phyloP scores from a whole-genome alignment of 2,888 invertebrate species.

The Dolomedes plantarius region DNA sequence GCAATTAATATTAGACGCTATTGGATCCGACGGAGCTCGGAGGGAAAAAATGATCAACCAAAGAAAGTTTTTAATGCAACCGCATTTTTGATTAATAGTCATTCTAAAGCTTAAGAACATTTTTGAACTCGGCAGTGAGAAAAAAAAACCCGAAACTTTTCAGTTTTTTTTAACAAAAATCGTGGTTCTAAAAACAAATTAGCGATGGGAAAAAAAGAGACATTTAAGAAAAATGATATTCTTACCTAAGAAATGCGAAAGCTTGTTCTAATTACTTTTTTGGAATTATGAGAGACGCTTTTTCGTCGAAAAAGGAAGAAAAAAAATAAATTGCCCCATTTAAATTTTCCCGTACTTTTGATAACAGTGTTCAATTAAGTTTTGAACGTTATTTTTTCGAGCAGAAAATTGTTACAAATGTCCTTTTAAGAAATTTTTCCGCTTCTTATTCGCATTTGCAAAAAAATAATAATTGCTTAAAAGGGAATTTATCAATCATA shows the following conservation, averaged over 20 bases:
- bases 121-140: conserved; percentile 17
- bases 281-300: conserved; percentile 41
- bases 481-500: not conserved
- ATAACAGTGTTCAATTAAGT: conserved; percentile 1
- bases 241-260: conserved; percentile 36
- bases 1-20: conserved; percentile 58
- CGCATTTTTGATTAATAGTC: conserved; percentile 52
- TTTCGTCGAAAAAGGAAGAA: conserved; percentile 23
- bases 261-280: conserved; percentile 49
- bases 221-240: conserved; percentile 40
- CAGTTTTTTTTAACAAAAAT: not conserved
- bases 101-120: conserved; percentile 37
- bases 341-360: conserved; percentile 19
- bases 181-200: conserved; percentile 21
- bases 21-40: conserved; percentile 18
- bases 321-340: conserved; percentile 33
- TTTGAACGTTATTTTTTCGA: not conserved
- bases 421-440: not conserved
- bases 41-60: not conserved
- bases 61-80: not conserved
- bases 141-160: conserved; percentile 38
- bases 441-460: not conserved
- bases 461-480: not conserved
- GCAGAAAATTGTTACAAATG: not conserved
- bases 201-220: conserved; percentile 22